These are phyloP conservation scores for Nephila pilipes DNA, from an alignment of 1,140 invertebrate species.

Conservation along the genomic window DNA sequence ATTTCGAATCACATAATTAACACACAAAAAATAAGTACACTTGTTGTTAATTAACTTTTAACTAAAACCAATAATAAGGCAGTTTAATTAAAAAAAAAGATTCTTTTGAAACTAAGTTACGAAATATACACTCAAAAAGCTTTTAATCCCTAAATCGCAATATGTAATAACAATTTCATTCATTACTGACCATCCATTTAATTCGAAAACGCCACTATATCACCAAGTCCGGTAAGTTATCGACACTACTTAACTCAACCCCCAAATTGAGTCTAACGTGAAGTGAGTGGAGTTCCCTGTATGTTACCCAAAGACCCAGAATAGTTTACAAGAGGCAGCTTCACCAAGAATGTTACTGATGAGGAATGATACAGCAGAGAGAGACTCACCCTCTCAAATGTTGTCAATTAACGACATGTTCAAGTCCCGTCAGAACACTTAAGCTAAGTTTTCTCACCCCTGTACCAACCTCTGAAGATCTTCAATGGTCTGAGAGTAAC, in stretches of 20 bases:
- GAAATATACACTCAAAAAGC: too few relatives aligned
- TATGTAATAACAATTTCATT: not conserved
- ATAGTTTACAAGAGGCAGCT: slow-evolving; percentile 1
- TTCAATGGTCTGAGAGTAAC: slow-evolving; percentile 15
- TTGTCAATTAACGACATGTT: slow-evolving; percentile 62
- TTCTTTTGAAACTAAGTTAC: too few relatives aligned
- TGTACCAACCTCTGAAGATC: not conserved
- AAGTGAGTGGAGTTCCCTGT: not conserved
- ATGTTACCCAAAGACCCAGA: not conserved
- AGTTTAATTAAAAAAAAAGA: too few relatives aligned
- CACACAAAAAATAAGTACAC: too few relatives aligned
- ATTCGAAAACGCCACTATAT: not conserved
- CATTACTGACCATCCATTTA: not conserved
- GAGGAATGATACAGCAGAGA: not conserved
- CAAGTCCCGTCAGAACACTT: slow-evolving; percentile 35
- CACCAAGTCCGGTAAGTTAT: not conserved
- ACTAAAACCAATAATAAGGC: too few relatives aligned
- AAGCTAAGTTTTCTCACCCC: slow-evolving; percentile 57
- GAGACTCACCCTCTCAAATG: slow-evolving; percentile 4
- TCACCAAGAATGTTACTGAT: slow-evolving; percentile 28
- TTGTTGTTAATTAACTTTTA: too few relatives aligned
- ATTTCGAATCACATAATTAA: too few relatives aligned
- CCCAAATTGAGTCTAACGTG: not conserved
- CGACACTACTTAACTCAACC: not conserved
- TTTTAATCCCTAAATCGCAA: too few relatives aligned